Base-by-base conservation (phyloP, 2,113 vertebrate species). In the rat (Rattus norvegicus) region DNA sequence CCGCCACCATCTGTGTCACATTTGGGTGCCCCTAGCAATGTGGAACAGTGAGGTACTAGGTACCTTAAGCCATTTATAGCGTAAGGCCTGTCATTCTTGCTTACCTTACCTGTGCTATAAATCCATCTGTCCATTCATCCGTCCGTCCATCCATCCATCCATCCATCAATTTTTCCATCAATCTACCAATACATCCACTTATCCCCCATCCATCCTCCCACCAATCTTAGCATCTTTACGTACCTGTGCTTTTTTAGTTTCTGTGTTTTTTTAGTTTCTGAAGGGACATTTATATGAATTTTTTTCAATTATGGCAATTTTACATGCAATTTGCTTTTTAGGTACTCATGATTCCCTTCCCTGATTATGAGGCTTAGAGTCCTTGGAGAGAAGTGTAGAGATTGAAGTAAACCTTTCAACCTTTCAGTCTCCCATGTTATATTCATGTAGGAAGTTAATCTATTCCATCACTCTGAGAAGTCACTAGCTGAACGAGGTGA, bases 281-380 rank as follows among this genome's bases (percentile, higher is more conserved):
- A 22, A 1, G 54, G 56, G 59, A 81, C 61, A 76, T 52, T 70
- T 30, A 22, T 75, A 52, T 83, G n/a, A 7, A 39, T 65, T 72
- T 94, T 43, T 43, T 84, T 69, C 72, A 88, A 8, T 75, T 59
- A 90, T 43, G 13, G 12, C 17, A 36, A 69, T 2, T 79, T 92
- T 67, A n/a, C 39, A 70, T 91, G 69, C 75, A 92, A 24, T 89
- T 93, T 94, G n/a, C 77, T 91, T 88, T 91, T 81, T 72, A 65
- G 84, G 16, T 14, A 4, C 56, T 86, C 20, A 13, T 56, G 72
- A 39, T 28, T 56, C 92, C 69, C 65, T 4, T 16, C n/a, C 30
- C 54, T 24, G 24, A 20, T 73, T 84, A 47, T 7, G 22, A n/a
- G 63, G 17, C 11, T 73, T 52, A 26, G 56, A 24, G 28, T 69